A percentile compares a stretch with the other conserved stretches of the same genome.
Evolutionary conservation across 2,113 vertebrate genomes (phyloP).

Genomic region (Eurypyga helias): DNA sequence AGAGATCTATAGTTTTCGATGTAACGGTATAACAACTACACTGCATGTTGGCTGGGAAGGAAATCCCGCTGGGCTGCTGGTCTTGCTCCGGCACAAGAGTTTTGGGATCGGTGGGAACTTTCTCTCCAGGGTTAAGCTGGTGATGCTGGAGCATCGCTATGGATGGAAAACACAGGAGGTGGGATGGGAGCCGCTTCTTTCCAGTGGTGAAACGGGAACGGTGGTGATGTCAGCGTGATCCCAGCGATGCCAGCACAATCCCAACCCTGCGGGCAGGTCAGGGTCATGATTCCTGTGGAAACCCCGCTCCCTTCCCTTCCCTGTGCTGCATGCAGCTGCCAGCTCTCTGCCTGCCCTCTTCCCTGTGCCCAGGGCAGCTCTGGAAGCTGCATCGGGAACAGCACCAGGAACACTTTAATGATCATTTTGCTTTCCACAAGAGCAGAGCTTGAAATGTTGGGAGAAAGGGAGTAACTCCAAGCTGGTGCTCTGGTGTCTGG

Average conservation of each 20-base stretch:
- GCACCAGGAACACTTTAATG: neutral
- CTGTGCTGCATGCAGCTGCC: neutral
- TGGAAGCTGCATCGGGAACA: rapidly evolving
- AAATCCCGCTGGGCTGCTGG: neutral
- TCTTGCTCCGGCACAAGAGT: rapidly evolving
- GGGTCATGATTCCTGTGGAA: neutral
- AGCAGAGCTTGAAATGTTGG: neutral
- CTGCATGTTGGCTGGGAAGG: neutral
- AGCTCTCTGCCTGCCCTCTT: neutral
- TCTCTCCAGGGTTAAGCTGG: neutral
- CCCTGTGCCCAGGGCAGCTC: neutral
- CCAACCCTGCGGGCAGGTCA: neutral
- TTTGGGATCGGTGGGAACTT: neutral
- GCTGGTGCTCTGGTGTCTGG: rapidly evolving
- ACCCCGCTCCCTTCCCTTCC: neutral
- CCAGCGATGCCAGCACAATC: neutral
- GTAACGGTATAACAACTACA: rapidly evolving
- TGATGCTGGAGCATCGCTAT: neutral
- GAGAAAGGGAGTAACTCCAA: neutral
- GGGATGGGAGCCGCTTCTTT: neutral
- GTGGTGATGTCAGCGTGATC: neutral
- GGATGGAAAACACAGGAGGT: neutral
- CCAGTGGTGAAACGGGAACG: neutral
- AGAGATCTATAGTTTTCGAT: rapidly evolving
- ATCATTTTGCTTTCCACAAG: neutral